Evolutionary conservation across 2,888 invertebrate genomes (phyloP).

Genomic region (Polylopha cassiicola): DNA sequence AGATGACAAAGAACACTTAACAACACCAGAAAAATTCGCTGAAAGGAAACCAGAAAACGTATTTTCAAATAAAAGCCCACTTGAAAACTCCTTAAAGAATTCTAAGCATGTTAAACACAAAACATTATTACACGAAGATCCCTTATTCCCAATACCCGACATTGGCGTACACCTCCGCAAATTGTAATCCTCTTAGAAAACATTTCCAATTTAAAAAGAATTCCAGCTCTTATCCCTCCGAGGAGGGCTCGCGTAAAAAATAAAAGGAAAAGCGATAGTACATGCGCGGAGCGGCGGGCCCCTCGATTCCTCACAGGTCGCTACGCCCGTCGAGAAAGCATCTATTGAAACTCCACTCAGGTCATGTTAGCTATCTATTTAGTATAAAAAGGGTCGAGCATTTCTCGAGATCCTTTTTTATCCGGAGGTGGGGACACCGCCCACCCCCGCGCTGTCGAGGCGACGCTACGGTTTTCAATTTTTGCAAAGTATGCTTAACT

Average conservation of each 20-base stretch:
- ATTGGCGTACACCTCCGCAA: constrained; percentile 68
- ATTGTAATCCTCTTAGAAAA: constrained; percentile 78
- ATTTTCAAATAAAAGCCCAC: constrained; percentile 31
- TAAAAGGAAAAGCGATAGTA: constrained; percentile 72
- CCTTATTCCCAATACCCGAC: constrained; percentile 55
- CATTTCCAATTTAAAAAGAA: constrained; percentile 78
- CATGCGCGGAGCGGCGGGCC: constrained; percentile 46
- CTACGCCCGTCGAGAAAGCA: constrained; percentile 73
- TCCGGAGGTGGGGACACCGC: constrained; percentile 54
- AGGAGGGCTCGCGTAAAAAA: constrained; percentile 74
- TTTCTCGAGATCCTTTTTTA: constrained; percentile 73
- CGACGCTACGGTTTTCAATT: constrained; percentile 19
- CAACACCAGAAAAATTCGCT: constrained; percentile 3
- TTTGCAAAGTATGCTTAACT: constrained; percentile 20
- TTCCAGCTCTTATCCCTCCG: constrained; percentile 70
- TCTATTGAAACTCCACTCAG: constrained; percentile 78
- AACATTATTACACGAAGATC: constrained; percentile 53
- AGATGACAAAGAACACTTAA: not conserved
- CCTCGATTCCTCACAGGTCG: constrained; percentile 74
- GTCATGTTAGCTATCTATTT: constrained; percentile 77
- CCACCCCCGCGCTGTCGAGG: constrained; percentile 26
- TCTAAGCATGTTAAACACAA: constrained; percentile 56
- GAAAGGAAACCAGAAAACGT: constrained; percentile 11
- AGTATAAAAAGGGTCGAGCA: constrained; percentile 77
- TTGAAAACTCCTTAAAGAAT: constrained; percentile 39